phyloP scores from a whole-genome alignment of 2,797 vertebrate genomes.

The Helostoma temminkii region DNA sequence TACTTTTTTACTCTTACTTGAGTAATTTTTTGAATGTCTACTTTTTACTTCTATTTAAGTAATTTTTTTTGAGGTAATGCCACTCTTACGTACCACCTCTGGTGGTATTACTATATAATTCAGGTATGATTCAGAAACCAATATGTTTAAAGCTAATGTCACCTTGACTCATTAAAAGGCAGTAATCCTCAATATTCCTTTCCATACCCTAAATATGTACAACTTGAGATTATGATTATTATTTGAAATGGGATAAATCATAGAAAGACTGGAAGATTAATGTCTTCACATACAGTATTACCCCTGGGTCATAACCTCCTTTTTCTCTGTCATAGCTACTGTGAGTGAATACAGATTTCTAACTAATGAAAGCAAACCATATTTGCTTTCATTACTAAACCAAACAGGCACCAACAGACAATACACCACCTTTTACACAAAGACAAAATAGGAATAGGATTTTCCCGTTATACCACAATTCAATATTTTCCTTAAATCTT shows the following conservation, averaged over 20 bases:
- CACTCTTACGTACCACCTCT: no score
- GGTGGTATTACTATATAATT: slow-evolving; percentile 12
- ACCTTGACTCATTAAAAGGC: slow-evolving; percentile 1
- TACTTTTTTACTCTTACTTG: no score
- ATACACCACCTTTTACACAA: slow-evolving; percentile 41
- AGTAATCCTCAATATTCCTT: not conserved
- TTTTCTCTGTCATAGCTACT: slow-evolving; percentile 30
- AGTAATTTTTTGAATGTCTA: no score
- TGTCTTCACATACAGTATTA: slow-evolving; percentile 23
- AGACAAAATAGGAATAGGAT: slow-evolving; percentile 50
- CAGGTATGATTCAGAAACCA: slow-evolving; percentile 5
- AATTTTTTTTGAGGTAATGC: no score
- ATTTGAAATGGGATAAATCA: slow-evolving; percentile 46
- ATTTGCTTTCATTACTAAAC: no score
- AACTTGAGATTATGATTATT: slow-evolving; percentile 8
- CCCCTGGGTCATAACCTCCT: slow-evolving; percentile 39
- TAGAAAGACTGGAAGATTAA: slow-evolving; percentile 40
- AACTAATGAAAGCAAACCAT: slow-evolving; percentile 61
- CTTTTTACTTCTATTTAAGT: no score
- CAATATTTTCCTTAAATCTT: not conserved
- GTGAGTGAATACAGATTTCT: slow-evolving; percentile 50
- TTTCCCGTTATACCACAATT: slow-evolving; percentile 15
- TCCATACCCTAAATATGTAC: slow-evolving; percentile 3
- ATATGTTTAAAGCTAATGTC: not conserved
- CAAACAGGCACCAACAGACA: slow-evolving; percentile 45